Conservation (phyloP, 2,113 vertebrate genomes). For the Perognathus longimembris region DNA sequence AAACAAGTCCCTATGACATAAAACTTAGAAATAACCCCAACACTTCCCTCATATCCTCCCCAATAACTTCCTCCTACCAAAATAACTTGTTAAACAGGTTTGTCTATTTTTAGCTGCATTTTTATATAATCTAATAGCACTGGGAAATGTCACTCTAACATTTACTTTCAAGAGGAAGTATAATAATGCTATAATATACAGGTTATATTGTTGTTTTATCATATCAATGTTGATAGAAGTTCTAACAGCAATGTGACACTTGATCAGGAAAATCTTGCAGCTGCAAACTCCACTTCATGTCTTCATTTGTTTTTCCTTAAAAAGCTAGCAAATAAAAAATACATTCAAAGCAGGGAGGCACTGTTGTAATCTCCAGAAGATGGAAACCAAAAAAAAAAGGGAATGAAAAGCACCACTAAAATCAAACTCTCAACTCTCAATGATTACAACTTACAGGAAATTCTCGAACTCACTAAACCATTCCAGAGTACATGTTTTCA, state of each 20-base stretch:
- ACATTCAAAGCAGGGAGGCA: background rate
- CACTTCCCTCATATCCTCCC: background rate
- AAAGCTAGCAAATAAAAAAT: conserved; percentile 49
- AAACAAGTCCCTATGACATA: background rate
- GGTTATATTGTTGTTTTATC: conserved; percentile 48
- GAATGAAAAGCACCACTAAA: background rate
- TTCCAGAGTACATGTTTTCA: conserved; percentile 42
- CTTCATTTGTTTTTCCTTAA: conserved; percentile 54
- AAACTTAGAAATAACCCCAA: background rate
- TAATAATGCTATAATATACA: conserved; percentile 32
- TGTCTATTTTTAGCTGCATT: conserved; percentile 20
- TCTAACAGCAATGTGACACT: conserved; percentile 59
- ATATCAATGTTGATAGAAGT: conserved; percentile 16
- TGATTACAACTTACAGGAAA: conserved; percentile 55
- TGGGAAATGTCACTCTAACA: conserved; percentile 28
- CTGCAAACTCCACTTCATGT: conserved; percentile 59
- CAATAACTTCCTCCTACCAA: background rate
- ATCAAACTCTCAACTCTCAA: conserved; percentile 8
- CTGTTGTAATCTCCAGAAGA: conserved; percentile 18
- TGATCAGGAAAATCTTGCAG: conserved; percentile 53
- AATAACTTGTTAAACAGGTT: background rate
- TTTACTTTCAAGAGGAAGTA: conserved; percentile 18
- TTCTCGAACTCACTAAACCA: conserved; percentile 27
- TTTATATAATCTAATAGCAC: conserved; percentile 10
- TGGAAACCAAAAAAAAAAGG: conserved; percentile 8